Percentiles rank a stretch among this genome's conserved stretches.
phyloP scores from a whole-genome alignment of 2,888 invertebrate species.

The Parthenolecanium corni region DNA sequence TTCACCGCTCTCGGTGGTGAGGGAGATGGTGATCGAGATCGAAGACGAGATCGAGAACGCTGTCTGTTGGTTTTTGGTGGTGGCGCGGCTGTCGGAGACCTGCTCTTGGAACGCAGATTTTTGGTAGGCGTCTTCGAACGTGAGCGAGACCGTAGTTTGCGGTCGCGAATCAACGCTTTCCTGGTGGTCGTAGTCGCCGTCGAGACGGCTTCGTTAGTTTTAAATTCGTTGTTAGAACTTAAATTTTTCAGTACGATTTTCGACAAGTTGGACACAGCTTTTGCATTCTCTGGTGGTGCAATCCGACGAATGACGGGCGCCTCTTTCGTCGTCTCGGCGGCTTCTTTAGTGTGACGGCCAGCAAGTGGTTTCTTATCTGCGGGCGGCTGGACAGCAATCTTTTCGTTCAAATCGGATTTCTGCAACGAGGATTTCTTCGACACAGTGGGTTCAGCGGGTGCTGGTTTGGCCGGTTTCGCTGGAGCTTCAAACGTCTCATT shows the following conservation, averaged over 20 bases:
- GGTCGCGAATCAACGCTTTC: conserved; percentile 3
- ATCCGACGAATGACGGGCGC: neutral
- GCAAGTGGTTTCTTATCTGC: too few species aligned
- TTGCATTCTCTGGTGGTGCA: too few species aligned
- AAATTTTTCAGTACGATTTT: too few species aligned
- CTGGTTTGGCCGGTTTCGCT: conserved; percentile 3
- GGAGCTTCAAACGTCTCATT: neutral
- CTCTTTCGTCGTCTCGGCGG: neutral
- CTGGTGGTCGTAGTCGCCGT: neutral
- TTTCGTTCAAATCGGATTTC: neutral
- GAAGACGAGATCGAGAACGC: neutral
- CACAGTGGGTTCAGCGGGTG: neutral
- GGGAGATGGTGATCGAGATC: neutral
- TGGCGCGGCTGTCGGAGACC: neutral
- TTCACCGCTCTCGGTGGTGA: too few species aligned
- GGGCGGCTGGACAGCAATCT: too few species aligned
- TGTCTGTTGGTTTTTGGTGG: too few species aligned
- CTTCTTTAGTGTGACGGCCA: neutral
- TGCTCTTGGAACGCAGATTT: neutral
- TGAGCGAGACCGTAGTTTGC: neutral
- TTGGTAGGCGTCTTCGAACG: too few species aligned
- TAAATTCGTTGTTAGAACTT: neutral
- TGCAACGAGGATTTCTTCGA: neutral
- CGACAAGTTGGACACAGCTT: too few species aligned
- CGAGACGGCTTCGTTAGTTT: neutral